A percentile compares a stretch with the other conserved stretches of the same genome.
These are phyloP conservation scores for Takifugu rubripes DNA, from an alignment of 2,797 vertebrate species.

Conservation along the genomic window DNA sequence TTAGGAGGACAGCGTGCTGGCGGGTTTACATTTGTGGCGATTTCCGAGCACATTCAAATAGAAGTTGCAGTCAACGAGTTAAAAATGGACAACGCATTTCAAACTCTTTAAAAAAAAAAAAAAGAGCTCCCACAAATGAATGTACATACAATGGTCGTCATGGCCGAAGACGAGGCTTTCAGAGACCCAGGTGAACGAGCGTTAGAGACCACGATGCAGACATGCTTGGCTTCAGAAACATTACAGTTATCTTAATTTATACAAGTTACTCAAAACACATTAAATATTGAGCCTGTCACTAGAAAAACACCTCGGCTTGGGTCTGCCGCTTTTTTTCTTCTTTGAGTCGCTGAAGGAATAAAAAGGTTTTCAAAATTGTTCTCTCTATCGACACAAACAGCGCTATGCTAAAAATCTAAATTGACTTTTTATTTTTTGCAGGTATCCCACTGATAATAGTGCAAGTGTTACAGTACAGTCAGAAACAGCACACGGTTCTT, in stretches of 20 bases:
- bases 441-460: slow-evolving; percentile 65
- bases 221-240: slow-evolving; percentile 72
- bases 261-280: slow-evolving; percentile 73
- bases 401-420: slow-evolving; percentile 58
- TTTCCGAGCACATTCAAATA: slow-evolving; percentile 67
- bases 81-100: slow-evolving; percentile 44
- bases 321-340: slow-evolving; percentile 46
- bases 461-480: slow-evolving; percentile 65
- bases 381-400: slow-evolving; percentile 47
- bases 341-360: slow-evolving; percentile 39
- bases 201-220: slow-evolving; percentile 69
- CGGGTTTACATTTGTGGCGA: slow-evolving; percentile 52
- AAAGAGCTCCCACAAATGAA: slow-evolving; percentile 63
- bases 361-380: slow-evolving; percentile 52
- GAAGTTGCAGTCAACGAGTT: slow-evolving; percentile 69
- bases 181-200: slow-evolving; percentile 51
- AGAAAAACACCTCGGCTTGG: slow-evolving; percentile 52
- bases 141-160: slow-evolving; percentile 64
- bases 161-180: slow-evolving; percentile 36
- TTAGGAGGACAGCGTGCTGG: slow-evolving; percentile 47
- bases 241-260: slow-evolving; percentile 71
- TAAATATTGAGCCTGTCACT: slow-evolving; percentile 73
- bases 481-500: slow-evolving; percentile 46
- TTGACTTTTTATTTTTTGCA: slow-evolving; percentile 42
- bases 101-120: slow-evolving; percentile 13